Evolutionary conservation across 2,797 vertebrate genomes (phyloP), one percentile per base, ranked within the genome.

Genomic region (Rhinogobio ventralis): DNA sequence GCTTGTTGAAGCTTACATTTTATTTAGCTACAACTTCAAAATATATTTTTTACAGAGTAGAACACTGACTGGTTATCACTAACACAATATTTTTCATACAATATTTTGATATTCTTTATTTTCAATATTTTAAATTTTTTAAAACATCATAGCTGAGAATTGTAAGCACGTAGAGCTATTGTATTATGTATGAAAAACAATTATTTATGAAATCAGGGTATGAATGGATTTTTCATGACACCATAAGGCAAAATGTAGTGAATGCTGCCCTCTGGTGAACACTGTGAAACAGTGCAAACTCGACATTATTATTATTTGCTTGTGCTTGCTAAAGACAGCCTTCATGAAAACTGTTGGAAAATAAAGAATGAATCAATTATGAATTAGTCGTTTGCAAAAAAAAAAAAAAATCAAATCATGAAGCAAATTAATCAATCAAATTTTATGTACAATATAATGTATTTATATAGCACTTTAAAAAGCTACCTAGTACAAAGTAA

Each of bases 261-360:
- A 42, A 28, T 83, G 23, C 45, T 75, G 81, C 71, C 71, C 81
- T 67, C 81, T 83, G 30, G 45, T 64, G 81, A 75, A 66, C 45
- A 64, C 51, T n/a, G 62, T 64, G 42, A 83, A 42, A 25, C 4
- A 46, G n/a, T 46, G n/a, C 80, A 60, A 72, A 60, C 19, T 55
- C 25, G 10, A 7, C 39, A 39, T 39, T 8, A 75, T 3, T 74
- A 9, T 53, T 7, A 55, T 74, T 28, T 33, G 49, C 19, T 73
- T 28, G 69, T 51, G 17, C 25, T 55, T 75, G 28, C 23, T 20
- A 23, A 75, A 55, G 6, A 55, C 20, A 55, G 49, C 30, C 11
- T 75, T 36, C 1, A n/a, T n/a, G 20, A 55, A 36, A 36, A 28
- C 30, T 53, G 19, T 23, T 49, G 17, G 10, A 33, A 51, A 73